Evolutionary conservation across 2,888 invertebrate genomes (phyloP).

Genomic region (Nomada hirtipes): DNA sequence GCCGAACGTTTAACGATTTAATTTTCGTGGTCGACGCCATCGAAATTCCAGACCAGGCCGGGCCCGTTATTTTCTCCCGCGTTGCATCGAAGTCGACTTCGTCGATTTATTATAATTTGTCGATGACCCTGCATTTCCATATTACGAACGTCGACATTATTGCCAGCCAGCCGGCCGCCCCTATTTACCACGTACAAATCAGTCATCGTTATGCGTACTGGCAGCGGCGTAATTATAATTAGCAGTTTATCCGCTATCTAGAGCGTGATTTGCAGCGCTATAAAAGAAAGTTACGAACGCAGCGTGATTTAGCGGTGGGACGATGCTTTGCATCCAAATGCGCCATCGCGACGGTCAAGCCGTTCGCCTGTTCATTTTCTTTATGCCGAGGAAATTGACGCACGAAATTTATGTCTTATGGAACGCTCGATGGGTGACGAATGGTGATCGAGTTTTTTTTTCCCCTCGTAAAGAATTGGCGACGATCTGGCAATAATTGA

Average conservation of each 20-base stretch:
- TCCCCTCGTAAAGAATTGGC: too few relatives aligned
- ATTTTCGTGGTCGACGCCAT: conserved; percentile 24
- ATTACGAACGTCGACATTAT: conserved; percentile 63
- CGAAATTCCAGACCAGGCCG: conserved; percentile 25
- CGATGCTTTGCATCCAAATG: conserved; percentile 15
- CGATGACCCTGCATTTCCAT: conserved; percentile 71
- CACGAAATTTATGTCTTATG: not conserved
- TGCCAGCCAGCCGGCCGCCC: conserved; percentile 32
- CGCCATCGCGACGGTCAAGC: not conserved
- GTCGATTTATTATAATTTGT: conserved; percentile 74
- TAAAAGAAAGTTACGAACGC: conserved; percentile 51
- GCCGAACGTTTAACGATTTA: conserved; percentile 29
- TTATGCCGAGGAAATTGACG: not conserved
- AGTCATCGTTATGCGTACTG: conserved; percentile 74
- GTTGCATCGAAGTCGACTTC: conserved; percentile 48
- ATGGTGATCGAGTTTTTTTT: not conserved
- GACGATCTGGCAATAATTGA: not conserved
- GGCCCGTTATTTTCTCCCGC: conserved; percentile 46
- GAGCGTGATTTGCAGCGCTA: conserved; percentile 29
- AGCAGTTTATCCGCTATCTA: conserved; percentile 73
- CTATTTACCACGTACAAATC: conserved; percentile 71
- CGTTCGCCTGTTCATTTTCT: not conserved
- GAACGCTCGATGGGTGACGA: not conserved
- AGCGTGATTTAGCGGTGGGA: conserved; percentile 14
- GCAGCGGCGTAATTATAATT: conserved; percentile 75